Conservation (phyloP, 2,797 vertebrate species). For the Heteromormyrus szaboi region DNA sequence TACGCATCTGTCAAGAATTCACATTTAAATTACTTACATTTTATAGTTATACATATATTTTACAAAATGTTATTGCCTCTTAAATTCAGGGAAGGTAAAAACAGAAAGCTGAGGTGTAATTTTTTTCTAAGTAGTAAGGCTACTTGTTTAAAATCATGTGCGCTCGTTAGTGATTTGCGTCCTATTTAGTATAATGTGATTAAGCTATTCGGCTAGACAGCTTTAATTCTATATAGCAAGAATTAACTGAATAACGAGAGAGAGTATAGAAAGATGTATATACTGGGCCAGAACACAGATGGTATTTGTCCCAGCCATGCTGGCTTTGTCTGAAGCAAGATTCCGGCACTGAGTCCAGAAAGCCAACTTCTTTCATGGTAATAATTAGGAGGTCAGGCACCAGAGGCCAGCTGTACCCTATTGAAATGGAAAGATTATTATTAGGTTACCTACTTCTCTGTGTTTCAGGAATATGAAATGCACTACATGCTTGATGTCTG, state of each 20-base stretch:
- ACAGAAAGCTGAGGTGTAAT: neutral
- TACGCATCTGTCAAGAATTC: neutral
- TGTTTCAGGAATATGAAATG: neutral
- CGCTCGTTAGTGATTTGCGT: neutral
- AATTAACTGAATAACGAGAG: neutral
- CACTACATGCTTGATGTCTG: neutral
- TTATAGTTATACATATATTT: neutral
- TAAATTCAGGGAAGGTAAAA: neutral
- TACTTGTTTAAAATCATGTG: neutral
- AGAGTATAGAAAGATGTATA: neutral
- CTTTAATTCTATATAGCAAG: neutral
- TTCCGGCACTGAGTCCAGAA: neutral
- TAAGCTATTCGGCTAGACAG: neutral
- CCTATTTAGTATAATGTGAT: neutral
- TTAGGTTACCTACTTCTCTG: neutral
- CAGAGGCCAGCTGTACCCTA: neutral
- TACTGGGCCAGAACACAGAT: neutral
- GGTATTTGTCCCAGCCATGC: neutral
- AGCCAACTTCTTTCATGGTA: neutral
- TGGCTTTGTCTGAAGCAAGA: neutral
- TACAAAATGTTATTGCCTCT: neutral
- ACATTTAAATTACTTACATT: neutral
- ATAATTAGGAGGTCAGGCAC: neutral
- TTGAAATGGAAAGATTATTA: neutral
- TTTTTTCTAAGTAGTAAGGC: neutral